Evolutionary conservation across 2,888 invertebrate genomes (phyloP), one percentile per base, ranked within the genome.

Genomic region (Hirtodrosophila alboralis): DNA sequence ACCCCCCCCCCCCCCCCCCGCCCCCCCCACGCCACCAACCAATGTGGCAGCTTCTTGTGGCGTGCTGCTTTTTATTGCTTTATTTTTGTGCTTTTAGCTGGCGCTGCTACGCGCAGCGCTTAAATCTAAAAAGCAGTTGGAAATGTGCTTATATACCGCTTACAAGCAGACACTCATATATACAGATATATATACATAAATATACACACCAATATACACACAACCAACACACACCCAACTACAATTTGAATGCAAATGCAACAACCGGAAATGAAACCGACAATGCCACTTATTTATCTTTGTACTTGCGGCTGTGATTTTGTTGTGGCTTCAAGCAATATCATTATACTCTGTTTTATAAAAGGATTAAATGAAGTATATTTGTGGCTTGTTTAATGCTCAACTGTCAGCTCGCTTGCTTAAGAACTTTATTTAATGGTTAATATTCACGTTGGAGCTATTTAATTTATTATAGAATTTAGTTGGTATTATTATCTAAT

Each of bases 271-370:
- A 83, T 83, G 81, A 83, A 84, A 84, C 83, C 80, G 84, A 81
- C 84, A 81, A 84, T 84, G 80, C 80, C 84, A 80, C 79, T 80
- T 80, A 80, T 80, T 80, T 84, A 80, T 80, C 84, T 80, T 84
- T 80, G 75, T 80, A 84, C 79, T 84, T 84, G 84, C 77, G 79
- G 84, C 80, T 83, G 70, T 83, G 78, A 78, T 83, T 78, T 78
- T 74, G 79, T 78, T 79, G 73, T 58, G 80, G 84, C 78, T 74
- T 79, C 68, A 71, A 79, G 84, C 62, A 45, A 47, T 71, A 60
- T 56, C 51, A 40, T 28, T 40, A 52, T 54, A 28, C n/a, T n/a
- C n/a, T n/a, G n/a, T n/a, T n/a, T n/a, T n/a, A n/a, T n/a, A n/a
- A n/a, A n/a, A n/a, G n/a, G n/a, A n/a, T n/a, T n/a, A n/a, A n/a